Conservation (phyloP, 2,797 vertebrate species). For the Diplodus sargus region DNA sequence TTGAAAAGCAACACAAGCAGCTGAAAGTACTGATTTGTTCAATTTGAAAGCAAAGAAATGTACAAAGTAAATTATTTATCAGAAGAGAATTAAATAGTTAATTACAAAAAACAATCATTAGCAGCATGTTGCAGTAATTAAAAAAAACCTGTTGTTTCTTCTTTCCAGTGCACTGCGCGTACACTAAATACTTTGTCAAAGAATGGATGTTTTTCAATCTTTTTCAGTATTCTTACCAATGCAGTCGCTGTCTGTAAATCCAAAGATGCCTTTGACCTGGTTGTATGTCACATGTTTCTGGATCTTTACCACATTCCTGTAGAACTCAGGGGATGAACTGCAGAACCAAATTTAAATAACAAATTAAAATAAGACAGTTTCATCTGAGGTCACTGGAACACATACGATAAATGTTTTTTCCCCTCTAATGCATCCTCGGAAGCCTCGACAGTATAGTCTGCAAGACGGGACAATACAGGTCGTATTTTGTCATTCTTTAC, state of each 20-base stretch:
- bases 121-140: not conserved
- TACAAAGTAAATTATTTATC: no score
- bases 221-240: constrained; percentile 87
- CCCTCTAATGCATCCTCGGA: not conserved
- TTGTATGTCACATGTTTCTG: constrained; percentile 99
- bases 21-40: no score
- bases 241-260: constrained; percentile 97
- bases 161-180: not conserved
- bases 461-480: not conserved
- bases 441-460: not conserved
- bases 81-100: no score
- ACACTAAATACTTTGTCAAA: not conserved
- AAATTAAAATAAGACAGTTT: not conserved
- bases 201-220: not conserved
- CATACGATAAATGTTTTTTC: not conserved
- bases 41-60: no score
- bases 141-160: not conserved
- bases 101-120: no score
- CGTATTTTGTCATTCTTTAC: constrained; percentile 75
- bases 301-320: constrained; percentile 94
- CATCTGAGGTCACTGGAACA: not conserved
- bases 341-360: not conserved
- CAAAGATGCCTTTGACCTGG: constrained; percentile 99
- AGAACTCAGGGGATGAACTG: constrained; percentile 92
- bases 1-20: no score